These are phyloP conservation scores for Ochropleura leucogaster DNA, from an alignment of 2,888 invertebrate species.

Conservation along the genomic window DNA sequence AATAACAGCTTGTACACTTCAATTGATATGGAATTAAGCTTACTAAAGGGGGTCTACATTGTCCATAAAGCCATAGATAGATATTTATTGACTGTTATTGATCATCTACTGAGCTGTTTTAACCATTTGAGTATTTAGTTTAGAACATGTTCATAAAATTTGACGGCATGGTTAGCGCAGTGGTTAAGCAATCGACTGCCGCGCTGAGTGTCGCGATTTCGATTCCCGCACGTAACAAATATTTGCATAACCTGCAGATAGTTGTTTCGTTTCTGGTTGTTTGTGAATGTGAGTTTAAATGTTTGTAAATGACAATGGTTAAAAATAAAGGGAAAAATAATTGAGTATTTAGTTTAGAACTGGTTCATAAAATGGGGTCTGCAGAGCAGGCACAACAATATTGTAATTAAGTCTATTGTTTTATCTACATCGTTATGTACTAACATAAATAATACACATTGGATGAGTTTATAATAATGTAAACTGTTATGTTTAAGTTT, in stretches of 20 bases:
- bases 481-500: slow-evolving; percentile 19
- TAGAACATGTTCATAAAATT: too few relatives aligned
- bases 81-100: slow-evolving; percentile 52
- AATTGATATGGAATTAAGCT: slow-evolving; percentile 72
- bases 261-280: too few relatives aligned
- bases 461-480: slow-evolving; percentile 33
- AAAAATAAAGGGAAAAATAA: too few relatives aligned
- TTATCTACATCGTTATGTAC: slow-evolving; percentile 24
- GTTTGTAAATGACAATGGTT: too few relatives aligned
- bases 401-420: slow-evolving; percentile 32
- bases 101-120: slow-evolving; percentile 7
- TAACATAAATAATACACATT: slow-evolving; percentile 30
- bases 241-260: too few relatives aligned
- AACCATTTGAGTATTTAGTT: slow-evolving; percentile 1
- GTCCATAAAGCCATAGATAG: slow-evolving; percentile 19
- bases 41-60: slow-evolving; percentile 41
- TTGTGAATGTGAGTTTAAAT: too few relatives aligned
- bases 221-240: too few relatives aligned
- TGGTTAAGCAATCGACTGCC: too few relatives aligned
- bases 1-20: slow-evolving; percentile 69
- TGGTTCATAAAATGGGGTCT: background rate
- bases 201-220: too few relatives aligned
- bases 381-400: background rate
- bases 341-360: slow-evolving; percentile 2
- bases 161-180: too few relatives aligned